Base-by-base conservation (phyloP, 1,140 invertebrate genomes). In the Eueides isabella region DNA sequence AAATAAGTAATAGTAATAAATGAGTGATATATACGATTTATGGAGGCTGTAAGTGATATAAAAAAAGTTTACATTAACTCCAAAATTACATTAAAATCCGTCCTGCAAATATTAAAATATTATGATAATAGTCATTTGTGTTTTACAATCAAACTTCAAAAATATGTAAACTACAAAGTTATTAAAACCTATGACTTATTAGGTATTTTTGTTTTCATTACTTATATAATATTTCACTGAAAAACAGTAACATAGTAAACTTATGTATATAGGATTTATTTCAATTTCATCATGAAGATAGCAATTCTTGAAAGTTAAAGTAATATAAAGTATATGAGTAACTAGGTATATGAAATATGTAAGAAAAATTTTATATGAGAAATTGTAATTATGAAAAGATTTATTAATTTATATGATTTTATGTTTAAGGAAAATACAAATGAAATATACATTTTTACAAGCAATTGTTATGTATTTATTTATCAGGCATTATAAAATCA, bases 401-500 rank as follows among this genome's bases (percentile, higher is more conserved):
- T 2, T 55, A n/a, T n/a, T 19, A 12, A n/a, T 44, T 55, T 23
- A 23, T 55, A 55, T 55, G 11, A 55, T 26, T 5, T 28, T 41
- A 26, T 26, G 29, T n/a, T 16, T 28, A 9, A 48, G 33, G 30
- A 14, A 31, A 67, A 19, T 67, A 44, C 19, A 67, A 28, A 28
- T 26, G 7, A 38, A 44, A 67, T 44, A 41, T 48, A 61, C 9
- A 55, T 55, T 23, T 55, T 55, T 55, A 19, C 26, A 55, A 55
- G 48, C 48, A 55, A 55, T 23, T 55, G 48, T 55, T 55, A 55
- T 55, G 9, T 23, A 55, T 55, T 55, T 55, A 55, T 26, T 55
- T 55, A 55, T 55, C 48, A 55, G 48, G 23, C 48, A 12, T 26
- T 55, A 55, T 55, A 55, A 55, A 23, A 55, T 55, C 48, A 55